A percentile compares a stretch with the other conserved stretches of the same genome.
Evolutionary conservation across 2,113 vertebrate species (phyloP).

Genomic region (Odontophorus gujanensis): DNA sequence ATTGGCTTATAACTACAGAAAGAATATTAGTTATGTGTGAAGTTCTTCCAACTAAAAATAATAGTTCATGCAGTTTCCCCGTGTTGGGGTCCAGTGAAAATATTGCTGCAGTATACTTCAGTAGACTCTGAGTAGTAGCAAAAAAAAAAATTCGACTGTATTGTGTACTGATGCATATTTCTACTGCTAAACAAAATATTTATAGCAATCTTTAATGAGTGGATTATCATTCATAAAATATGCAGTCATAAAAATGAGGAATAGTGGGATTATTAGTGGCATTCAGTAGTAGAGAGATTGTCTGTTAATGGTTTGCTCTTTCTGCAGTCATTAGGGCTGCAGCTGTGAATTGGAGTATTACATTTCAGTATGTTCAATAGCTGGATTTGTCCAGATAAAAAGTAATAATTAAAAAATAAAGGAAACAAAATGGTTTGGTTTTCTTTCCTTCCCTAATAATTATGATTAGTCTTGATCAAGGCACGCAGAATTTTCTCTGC

Average conservation of each 20-base stretch:
- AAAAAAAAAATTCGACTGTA: slow-evolving; percentile 31
- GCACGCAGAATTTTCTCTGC: neutral
- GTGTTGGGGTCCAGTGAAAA: slow-evolving; percentile 12
- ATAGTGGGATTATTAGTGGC: slow-evolving; percentile 57
- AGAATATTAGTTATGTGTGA: slow-evolving; percentile 14
- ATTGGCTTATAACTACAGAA: slow-evolving; percentile 44
- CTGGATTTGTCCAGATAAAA: slow-evolving; percentile 40
- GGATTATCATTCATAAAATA: slow-evolving; percentile 65
- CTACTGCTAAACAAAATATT: slow-evolving; percentile 63
- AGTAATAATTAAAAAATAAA: slow-evolving; percentile 18
- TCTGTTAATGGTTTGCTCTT: slow-evolving; percentile 47
- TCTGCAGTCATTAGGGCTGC: slow-evolving; percentile 51
- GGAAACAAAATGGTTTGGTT: neutral
- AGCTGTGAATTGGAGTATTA: slow-evolving; percentile 59
- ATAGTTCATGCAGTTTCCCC: slow-evolving; percentile 1
- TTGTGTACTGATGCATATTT: slow-evolving; percentile 54
- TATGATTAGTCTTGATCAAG: neutral
- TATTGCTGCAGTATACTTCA: slow-evolving; percentile 1
- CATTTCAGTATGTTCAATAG: slow-evolving; percentile 29
- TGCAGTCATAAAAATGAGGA: slow-evolving; percentile 67
- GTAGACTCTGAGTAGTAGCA: slow-evolving; percentile 18
- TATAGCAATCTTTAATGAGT: slow-evolving; percentile 52
- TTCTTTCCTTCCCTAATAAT: neutral
- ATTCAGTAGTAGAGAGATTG: slow-evolving; percentile 40
- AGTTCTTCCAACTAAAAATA: slow-evolving; percentile 50